These are phyloP conservation scores for Aphodius sticticus DNA, from an alignment of 2,888 invertebrate genomes.

Conservation along the genomic window DNA sequence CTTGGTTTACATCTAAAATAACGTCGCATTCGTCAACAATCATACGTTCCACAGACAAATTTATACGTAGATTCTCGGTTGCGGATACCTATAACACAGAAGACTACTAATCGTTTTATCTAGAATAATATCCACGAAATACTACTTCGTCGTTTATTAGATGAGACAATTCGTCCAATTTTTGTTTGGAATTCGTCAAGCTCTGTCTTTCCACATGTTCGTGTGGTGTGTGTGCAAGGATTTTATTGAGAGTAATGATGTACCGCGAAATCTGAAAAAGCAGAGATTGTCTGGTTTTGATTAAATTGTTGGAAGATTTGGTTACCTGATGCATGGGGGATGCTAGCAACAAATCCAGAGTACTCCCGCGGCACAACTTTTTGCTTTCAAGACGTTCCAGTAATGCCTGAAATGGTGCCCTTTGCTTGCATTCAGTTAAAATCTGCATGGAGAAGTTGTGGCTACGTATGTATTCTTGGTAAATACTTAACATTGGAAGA, in stretches of 20 bases:
- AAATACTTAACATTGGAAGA: conserved; percentile 92
- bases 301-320: background rate
- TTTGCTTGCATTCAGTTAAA: conserved; percentile 91
- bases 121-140: background rate
- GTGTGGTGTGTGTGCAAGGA: conserved; percentile 91
- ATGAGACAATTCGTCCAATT: conserved; percentile 83
- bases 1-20: conserved; percentile 90
- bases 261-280: conserved; percentile 82
- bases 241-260: conserved; percentile 89
- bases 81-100: conserved; percentile 75
- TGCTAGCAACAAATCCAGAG: conserved; percentile 87
- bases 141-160: conserved; percentile 89
- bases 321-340: conserved; percentile 94
- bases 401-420: conserved; percentile 78
- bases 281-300: conserved; percentile 8
- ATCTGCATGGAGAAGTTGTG: conserved; percentile 94
- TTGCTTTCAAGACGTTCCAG: conserved; percentile 85
- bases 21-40: conserved; percentile 95
- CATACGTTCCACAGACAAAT: conserved; percentile 91
- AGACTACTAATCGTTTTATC: background rate
- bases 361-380: conserved; percentile 83
- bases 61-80: conserved; percentile 90
- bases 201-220: conserved; percentile 93
- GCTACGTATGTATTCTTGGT: conserved; percentile 93
- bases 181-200: conserved; percentile 85